Evolutionary conservation across 1,140 invertebrate species (phyloP).

Genomic region (Trichonephila inaurata): DNA sequence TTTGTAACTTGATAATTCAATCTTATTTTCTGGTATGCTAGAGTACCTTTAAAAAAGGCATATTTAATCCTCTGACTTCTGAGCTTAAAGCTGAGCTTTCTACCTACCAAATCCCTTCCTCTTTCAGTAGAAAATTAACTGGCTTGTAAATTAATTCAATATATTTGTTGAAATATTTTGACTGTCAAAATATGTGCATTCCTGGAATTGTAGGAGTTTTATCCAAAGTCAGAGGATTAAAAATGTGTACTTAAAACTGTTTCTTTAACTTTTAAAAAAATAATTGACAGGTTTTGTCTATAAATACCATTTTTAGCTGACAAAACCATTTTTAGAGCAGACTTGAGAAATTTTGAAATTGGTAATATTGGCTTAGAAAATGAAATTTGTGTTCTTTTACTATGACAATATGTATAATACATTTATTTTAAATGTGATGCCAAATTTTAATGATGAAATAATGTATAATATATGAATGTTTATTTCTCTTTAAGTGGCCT

Average conservation of each 20-base stretch:
- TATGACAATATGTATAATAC: no score
- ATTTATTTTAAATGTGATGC: no score
- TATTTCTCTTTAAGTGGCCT: no score
- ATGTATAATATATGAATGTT: no score
- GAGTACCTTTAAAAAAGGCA: not conserved
- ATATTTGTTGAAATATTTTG: conserved; percentile 1
- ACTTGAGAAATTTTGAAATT: no score
- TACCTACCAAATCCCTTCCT: not conserved
- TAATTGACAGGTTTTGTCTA: not conserved
- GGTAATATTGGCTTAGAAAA: no score
- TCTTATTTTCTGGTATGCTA: not conserved
- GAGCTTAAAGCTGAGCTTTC: not conserved
- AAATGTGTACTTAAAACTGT: not conserved
- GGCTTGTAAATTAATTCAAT: not conserved
- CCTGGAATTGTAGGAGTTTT: not conserved
- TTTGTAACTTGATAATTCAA: not conserved
- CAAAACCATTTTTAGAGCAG: no score
- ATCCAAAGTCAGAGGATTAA: not conserved
- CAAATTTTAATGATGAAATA: no score
- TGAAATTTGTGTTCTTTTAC: no score
- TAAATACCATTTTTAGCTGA: not conserved
- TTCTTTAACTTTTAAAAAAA: not conserved
- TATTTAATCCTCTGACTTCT: conserved; percentile 19
- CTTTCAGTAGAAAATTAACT: conserved; percentile 20
- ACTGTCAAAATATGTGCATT: not conserved